Evolutionary conservation across 2,797 vertebrate genomes (phyloP), one percentile per base, ranked within the genome.

Genomic region (Scarus forsteni): DNA sequence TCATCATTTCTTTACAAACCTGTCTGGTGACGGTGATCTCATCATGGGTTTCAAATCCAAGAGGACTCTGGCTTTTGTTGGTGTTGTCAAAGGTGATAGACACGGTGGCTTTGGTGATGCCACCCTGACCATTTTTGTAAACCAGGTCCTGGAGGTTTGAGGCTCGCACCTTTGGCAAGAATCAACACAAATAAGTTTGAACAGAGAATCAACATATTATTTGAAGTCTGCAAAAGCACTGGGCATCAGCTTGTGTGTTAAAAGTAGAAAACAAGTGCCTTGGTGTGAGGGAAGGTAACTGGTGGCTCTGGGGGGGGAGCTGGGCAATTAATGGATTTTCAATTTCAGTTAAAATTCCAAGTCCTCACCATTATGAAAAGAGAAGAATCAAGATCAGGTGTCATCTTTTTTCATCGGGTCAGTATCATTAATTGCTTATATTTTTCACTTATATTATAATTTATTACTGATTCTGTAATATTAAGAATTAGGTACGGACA

Each of bases 101-200:
- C 58, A 99, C 98, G 0, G 94, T 95, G 19, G 98, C 98, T 87
- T 97, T 99, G 48, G 91, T 96, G 88, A 98, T 94, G 39, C 98
- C 98, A 77, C 96, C 96, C 77, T 99, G 96, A 2, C 98, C 98
- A 58, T 94, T 96, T 89, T 99, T 99, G 80, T 99, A 99, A 64
- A 99, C 94, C 70, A 99, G 80, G 79, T 99, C 98, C 79, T 99
- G 96, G 11, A 99, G 92, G 83, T 94, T 97, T 44, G 95, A 92
- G 66, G 97, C 98, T 89, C 98, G 93, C 27, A 99, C 98, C 98
- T 99, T 80, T 46, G 38, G 11, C 45, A 35, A 18, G 60, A 72
- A 27, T 14, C 1, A 60, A 66, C 62, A 16, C 50, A 15, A 53
- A 58, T 10, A 0, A 54, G 2, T n/a, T 67, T 63, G 7, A 51